phyloP scores from a whole-genome alignment of 2,888 invertebrate species.

The Acleris emargana region DNA sequence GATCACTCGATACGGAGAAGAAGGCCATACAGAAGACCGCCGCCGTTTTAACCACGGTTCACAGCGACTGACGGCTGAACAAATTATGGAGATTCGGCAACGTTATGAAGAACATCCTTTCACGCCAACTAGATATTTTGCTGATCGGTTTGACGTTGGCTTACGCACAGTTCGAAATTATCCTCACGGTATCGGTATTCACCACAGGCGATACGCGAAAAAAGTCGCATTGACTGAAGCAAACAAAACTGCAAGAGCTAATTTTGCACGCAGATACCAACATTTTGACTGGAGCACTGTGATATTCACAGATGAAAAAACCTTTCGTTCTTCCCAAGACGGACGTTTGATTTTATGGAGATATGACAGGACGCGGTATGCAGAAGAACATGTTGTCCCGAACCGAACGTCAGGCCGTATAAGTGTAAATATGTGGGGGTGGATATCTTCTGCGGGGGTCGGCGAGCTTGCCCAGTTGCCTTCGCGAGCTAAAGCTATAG shows the following conservation, averaged over 20 bases:
- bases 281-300: not conserved
- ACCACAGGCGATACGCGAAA: not conserved
- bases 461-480: not conserved
- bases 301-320: not conserved
- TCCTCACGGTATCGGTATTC: not conserved
- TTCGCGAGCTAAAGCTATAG: not conserved
- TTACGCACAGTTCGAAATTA: conserved; percentile 1
- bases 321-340: not conserved
- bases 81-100: not conserved
- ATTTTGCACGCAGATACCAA: too few species aligned
- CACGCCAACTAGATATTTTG: not conserved
- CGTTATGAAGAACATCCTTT: not conserved
- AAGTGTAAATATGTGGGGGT: conserved; percentile 1
- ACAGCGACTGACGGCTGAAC: not conserved
- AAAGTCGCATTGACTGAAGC: not conserved
- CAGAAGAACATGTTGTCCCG: not conserved
- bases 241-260: not conserved
- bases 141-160: not conserved
- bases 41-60: not conserved
- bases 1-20: not conserved
- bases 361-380: conserved; percentile 5
- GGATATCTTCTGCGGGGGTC: conserved; percentile 1
- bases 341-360: conserved; percentile 3
- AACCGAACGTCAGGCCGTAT: conserved; percentile 5
- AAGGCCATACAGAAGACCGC: not conserved